Evolutionary conservation across 2,113 vertebrate genomes (phyloP).

Genomic region (Aplodontia rufa): DNA sequence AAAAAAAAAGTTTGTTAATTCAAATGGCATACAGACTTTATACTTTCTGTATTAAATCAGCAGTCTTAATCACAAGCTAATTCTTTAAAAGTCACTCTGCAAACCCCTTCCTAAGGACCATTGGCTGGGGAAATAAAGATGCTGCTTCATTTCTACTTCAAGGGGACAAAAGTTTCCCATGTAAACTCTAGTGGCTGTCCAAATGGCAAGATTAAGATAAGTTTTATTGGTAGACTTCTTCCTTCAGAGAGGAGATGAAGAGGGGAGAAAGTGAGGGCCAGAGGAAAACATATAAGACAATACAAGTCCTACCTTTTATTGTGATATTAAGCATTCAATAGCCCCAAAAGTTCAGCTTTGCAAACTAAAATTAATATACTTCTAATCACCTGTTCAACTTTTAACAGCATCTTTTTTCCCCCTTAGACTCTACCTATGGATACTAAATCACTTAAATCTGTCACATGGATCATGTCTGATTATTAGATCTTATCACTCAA

Average conservation of each 20-base stretch:
- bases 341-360: background rate
- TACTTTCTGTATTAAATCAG: background rate
- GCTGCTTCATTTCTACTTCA: background rate
- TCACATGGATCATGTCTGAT: background rate
- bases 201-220: conserved; percentile 6
- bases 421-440: background rate
- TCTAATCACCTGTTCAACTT: conserved; percentile 18
- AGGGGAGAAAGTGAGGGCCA: background rate
- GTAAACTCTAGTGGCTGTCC: background rate
- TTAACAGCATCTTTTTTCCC: background rate
- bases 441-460: conserved; percentile 8
- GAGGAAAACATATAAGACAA: background rate
- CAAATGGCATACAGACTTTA: background rate
- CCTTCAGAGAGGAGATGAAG: conserved; percentile 17
- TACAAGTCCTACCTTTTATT: background rate
- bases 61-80: background rate
- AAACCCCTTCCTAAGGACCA: background rate
- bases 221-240: background rate
- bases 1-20: background rate
- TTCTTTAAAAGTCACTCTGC: conserved; percentile 10
- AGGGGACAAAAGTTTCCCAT: background rate
- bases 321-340: background rate
- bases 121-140: background rate
- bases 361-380: background rate
- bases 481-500: background rate